These are phyloP conservation scores for Pleuronectes platessa DNA, from an alignment of 2,113 vertebrate species.

Conservation along the genomic window DNA sequence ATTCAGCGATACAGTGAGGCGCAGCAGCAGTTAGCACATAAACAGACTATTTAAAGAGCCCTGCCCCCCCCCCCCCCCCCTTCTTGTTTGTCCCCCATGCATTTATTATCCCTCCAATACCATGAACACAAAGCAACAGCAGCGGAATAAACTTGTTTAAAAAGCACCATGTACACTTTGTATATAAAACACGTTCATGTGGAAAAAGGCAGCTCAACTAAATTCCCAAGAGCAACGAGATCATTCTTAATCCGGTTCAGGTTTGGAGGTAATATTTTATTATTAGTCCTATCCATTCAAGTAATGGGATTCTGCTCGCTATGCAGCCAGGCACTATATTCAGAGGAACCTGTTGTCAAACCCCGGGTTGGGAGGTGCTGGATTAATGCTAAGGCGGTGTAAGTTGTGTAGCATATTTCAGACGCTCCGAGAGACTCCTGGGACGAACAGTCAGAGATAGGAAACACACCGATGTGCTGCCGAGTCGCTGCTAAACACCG, in stretches of 20 bases:
- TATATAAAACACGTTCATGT: conserved; percentile 63
- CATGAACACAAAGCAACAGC: conserved; percentile 44
- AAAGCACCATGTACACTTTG: conserved; percentile 63
- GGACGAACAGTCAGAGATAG: conserved; percentile 54
- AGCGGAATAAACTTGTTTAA: conserved; percentile 66
- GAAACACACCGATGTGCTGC: conserved; percentile 12
- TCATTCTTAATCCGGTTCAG: conserved; percentile 78
- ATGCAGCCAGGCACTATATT: conserved; percentile 62
- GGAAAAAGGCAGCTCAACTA: conserved; percentile 65
- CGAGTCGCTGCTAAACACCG: conserved; percentile 42
- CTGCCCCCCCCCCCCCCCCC: conserved; percentile 14
- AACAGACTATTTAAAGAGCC: conserved; percentile 59
- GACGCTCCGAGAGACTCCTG: conserved; percentile 56
- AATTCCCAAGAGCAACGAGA: conserved; percentile 67
- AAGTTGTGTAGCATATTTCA: conserved; percentile 63
- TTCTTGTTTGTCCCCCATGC: conserved; percentile 47
- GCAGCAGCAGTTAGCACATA: conserved; percentile 50
- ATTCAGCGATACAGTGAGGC: conserved; percentile 54
- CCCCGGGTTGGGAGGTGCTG: conserved; percentile 59
- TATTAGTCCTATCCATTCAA: conserved; percentile 79
- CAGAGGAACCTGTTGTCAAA: conserved; percentile 58
- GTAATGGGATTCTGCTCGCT: conserved; percentile 75
- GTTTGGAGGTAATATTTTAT: conserved; percentile 76
- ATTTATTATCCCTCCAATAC: conserved; percentile 40
- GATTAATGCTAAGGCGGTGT: conserved; percentile 49